phyloP scores from a whole-genome alignment of 2,797 vertebrate genomes.

The Limnodromus scolopaceus region DNA sequence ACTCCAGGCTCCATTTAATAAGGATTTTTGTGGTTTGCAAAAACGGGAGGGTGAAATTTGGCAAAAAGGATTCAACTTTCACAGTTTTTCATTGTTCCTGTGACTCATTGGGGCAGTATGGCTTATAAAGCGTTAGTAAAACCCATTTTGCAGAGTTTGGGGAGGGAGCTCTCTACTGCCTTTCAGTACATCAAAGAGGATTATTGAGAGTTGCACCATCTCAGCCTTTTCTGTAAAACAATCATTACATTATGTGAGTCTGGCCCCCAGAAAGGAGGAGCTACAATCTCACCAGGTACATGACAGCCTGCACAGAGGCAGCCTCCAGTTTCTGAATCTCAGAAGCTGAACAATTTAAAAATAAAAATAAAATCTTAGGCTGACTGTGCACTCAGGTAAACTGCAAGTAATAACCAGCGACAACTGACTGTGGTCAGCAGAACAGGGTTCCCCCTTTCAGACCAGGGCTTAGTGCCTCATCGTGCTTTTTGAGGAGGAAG shows the following conservation, averaged over 20 bases:
- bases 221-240: neutral
- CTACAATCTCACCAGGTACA: neutral
- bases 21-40: neutral
- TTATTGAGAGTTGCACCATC: neutral
- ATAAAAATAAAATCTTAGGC: neutral
- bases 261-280: neutral
- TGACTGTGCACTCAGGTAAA: neutral
- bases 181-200: neutral
- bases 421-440: neutral
- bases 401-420: accelerated
- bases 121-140: neutral
- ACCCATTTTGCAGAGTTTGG: neutral
- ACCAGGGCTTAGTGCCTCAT: neutral
- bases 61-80: neutral
- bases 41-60: neutral
- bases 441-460: neutral
- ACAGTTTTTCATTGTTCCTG: neutral
- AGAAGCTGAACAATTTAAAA: neutral
- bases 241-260: neutral
- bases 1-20: neutral
- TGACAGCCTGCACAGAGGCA: neutral
- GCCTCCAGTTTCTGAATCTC: neutral
- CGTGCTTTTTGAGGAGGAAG: neutral
- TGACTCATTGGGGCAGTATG: neutral
- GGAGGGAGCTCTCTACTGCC: neutral